Conservation (phyloP, 2,888 invertebrate species). For the Trypoxylon attenuatum region DNA sequence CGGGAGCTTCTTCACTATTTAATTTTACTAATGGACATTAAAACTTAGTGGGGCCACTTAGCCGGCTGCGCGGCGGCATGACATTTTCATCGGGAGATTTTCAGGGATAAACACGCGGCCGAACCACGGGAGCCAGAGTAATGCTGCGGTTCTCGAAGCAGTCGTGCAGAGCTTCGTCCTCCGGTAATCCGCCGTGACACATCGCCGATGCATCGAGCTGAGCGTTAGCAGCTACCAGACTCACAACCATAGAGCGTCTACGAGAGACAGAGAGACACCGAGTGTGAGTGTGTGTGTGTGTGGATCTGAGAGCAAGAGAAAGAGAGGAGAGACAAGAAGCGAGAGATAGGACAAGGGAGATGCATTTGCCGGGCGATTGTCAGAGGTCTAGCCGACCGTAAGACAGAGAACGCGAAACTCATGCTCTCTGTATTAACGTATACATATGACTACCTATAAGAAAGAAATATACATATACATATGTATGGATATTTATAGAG, state of each 20-base stretch:
- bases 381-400: conserved; percentile 31
- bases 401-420: conserved; percentile 15
- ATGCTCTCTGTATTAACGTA: background rate
- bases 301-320: background rate
- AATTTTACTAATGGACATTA: conserved; percentile 46
- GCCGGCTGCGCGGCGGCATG: conserved; percentile 14
- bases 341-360: conserved; percentile 21
- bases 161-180: conserved; percentile 37
- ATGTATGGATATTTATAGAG: background rate
- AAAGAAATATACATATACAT: background rate
- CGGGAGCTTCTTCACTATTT: too few species aligned
- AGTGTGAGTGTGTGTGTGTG: background rate
- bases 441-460: background rate
- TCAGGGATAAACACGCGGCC: conserved; percentile 39
- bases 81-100: conserved; percentile 52
- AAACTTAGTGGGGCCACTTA: conserved; percentile 36
- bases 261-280: conserved; percentile 4
- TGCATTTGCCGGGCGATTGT: conserved; percentile 51
- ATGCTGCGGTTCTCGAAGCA: conserved; percentile 44
- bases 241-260: too few species aligned
- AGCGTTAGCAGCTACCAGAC: too few species aligned
- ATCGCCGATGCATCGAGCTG: conserved; percentile 50
- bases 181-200: conserved; percentile 52
- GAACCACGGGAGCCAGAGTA: conserved; percentile 33
- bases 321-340: background rate